Evolutionary conservation across 2,888 invertebrate genomes (phyloP).

Genomic region (Gerris lacustris): DNA sequence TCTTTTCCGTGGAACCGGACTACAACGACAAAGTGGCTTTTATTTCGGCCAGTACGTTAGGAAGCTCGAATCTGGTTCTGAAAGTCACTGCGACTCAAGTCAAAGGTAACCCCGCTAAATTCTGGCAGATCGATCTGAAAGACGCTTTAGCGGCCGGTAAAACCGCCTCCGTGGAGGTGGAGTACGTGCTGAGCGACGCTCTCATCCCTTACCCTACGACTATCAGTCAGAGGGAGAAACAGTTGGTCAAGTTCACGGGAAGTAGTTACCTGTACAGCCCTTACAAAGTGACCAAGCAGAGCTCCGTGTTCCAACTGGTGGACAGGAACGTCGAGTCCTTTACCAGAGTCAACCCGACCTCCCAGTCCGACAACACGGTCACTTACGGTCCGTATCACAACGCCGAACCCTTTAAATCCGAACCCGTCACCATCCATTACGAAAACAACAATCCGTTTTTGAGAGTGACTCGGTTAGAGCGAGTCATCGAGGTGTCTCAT

Average conservation of each 20-base stretch:
- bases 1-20: constrained; percentile 55
- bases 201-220: constrained; percentile 73
- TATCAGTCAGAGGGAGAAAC: constrained; percentile 86
- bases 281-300: constrained; percentile 67
- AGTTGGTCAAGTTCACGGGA: constrained; percentile 76
- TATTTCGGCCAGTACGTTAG: constrained; percentile 48
- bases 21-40: constrained; percentile 55
- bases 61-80: constrained; percentile 36
- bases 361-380: constrained; percentile 65
- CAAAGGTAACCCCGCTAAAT: constrained; percentile 39
- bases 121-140: constrained; percentile 47
- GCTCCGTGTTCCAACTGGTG: constrained; percentile 62
- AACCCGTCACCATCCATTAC: constrained; percentile 70
- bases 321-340: constrained; percentile 70
- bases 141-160: constrained; percentile 42
- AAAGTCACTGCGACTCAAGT: constrained; percentile 41
- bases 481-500: constrained; percentile 90
- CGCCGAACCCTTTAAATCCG: constrained; percentile 45
- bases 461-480: constrained; percentile 73
- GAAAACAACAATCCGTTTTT: constrained; percentile 95
- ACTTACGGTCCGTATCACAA: constrained; percentile 81
- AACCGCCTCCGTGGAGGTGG: constrained; percentile 44
- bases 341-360: constrained; percentile 67
- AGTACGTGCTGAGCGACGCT: constrained; percentile 61
- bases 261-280: constrained; percentile 74